Percentiles rank a stretch among this genome's conserved stretches.
These are phyloP conservation scores for Corydoras maculifer DNA, from an alignment of 2,113 vertebrate genomes.

Conservation along the genomic window DNA sequence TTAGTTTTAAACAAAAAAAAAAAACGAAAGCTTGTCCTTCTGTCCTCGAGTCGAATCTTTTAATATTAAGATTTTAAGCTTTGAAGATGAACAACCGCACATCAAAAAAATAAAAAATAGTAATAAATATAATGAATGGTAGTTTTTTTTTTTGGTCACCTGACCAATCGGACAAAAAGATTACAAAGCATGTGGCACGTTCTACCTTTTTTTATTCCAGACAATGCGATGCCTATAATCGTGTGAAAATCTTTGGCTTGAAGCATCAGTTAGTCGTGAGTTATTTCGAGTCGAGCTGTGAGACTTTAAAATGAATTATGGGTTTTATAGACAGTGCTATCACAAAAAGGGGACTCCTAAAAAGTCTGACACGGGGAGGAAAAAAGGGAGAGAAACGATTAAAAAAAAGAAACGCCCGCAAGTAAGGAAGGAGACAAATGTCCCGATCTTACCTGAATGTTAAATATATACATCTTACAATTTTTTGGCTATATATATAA, in stretches of 20 bases:
- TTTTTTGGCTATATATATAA: slow-evolving; percentile 93
- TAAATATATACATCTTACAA: slow-evolving; percentile 94
- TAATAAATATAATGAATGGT: too few species aligned
- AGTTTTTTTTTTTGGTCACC: too few species aligned
- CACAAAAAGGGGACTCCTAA: slow-evolving; percentile 51
- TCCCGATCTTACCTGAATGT: slow-evolving; percentile 83
- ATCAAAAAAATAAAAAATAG: too few species aligned
- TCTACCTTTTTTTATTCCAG: slow-evolving; percentile 88
- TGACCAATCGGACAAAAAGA: too few species aligned
- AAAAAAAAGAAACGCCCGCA: slow-evolving; percentile 67
- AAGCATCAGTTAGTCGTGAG: slow-evolving; percentile 78
- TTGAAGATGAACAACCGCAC: too few species aligned
- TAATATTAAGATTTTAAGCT: too few species aligned
- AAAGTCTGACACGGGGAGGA: slow-evolving; percentile 52
- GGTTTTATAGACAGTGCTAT: slow-evolving; percentile 49
- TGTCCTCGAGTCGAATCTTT: too few species aligned
- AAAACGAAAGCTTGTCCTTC: too few species aligned
- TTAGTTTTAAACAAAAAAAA: too few species aligned
- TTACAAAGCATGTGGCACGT: slow-evolving; percentile 9
- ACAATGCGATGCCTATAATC: slow-evolving; percentile 87
- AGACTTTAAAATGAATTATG: slow-evolving; percentile 39
- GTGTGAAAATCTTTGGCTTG: slow-evolving; percentile 99
- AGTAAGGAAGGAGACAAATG: slow-evolving; percentile 75
- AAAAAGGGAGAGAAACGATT: slow-evolving; percentile 47
- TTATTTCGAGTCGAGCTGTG: slow-evolving; percentile 63